These are phyloP conservation scores for Lineus longissimus DNA, from an alignment of 1,140 invertebrate species.

Conservation along the genomic window DNA sequence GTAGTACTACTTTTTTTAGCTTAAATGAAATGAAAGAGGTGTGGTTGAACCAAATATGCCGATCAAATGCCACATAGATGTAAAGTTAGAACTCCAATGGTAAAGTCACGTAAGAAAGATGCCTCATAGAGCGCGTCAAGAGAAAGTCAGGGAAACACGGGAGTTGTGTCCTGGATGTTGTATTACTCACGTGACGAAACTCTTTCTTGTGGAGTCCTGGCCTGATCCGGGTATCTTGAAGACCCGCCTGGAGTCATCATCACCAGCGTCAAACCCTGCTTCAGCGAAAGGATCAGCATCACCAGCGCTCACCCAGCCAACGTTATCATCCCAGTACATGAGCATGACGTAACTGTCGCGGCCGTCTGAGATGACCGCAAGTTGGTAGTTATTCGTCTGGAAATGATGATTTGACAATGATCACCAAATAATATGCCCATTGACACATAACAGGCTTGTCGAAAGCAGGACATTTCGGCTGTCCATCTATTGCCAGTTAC, in stretches of 20 bases:
- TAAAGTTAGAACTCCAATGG: too few species aligned
- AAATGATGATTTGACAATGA: slow-evolving; percentile 20
- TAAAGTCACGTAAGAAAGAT: too few species aligned
- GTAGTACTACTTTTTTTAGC: too few species aligned
- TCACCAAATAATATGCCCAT: not conserved
- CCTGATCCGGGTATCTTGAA: slow-evolving; percentile 74
- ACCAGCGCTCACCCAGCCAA: slow-evolving; percentile 83
- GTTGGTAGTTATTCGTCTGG: slow-evolving; percentile 76
- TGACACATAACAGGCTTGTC: not conserved
- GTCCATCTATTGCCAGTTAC: not conserved
- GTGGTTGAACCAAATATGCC: too few species aligned
- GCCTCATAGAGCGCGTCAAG: too few species aligned
- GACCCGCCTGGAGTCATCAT: slow-evolving; percentile 62
- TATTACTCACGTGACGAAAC: slow-evolving; percentile 67
- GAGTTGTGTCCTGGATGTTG: too few species aligned
- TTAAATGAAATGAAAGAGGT: too few species aligned
- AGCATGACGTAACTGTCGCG: slow-evolving; percentile 77
- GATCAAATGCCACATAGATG: too few species aligned
- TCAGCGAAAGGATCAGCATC: slow-evolving; percentile 81
- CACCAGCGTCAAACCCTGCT: slow-evolving; percentile 81
- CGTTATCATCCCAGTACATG: slow-evolving; percentile 78
- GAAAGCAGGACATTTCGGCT: not conserved
- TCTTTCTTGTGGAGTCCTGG: slow-evolving; percentile 72
- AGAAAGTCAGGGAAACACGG: too few species aligned
- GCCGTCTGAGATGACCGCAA: slow-evolving; percentile 77